Base-by-base conservation (phyloP, 2,888 invertebrate species). In the Drosophila meridiana region DNA sequence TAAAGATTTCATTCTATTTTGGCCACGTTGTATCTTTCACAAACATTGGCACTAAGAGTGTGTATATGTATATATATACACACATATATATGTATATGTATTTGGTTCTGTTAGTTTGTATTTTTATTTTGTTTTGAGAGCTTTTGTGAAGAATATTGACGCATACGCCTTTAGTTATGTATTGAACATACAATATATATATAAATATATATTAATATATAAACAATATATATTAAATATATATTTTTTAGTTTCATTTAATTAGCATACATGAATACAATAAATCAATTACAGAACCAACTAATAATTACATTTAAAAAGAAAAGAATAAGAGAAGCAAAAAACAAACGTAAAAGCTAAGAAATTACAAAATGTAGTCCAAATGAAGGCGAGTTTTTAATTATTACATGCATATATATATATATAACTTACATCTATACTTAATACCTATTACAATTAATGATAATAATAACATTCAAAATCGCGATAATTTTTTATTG, bases 131-230 rank as follows among this genome's bases (percentile, higher is more conserved):
- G 47, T 26, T 45, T 34, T 14, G 57, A 28, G 30, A 40, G 30
- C 28, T 61, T 59, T 45, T 77, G 78, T 78, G 67, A 78, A 68
- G 70, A 74, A 74, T 68, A 64, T 56, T 43, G 50, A 73, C 40
- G 48, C 52, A 60, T 40, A 50, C 72, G 79, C 79, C 83, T 83
- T 74, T 83, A 74, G 83, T 83, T 76, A 83, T 86, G 65, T 83
- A 86, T 83, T 81, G 81, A 76, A 69, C 47, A 62, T 20, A 73
- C 78, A 74, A 62, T 79, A 60, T 73, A 70, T 65, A 72, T 66
- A 42, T 72, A 36, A 5, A 32, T 32, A 32, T 32, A 32, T 32
- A 32, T 32, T 28, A 47, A 48, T 38, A 55, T 56, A 40, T 56
- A 40, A 13, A 56, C 30, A 30, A 52, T 42, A 56, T 57, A 42